These are phyloP conservation scores for Taenioides sp. DNA, from an alignment of 2,797 vertebrate species.

Conservation along the genomic window DNA sequence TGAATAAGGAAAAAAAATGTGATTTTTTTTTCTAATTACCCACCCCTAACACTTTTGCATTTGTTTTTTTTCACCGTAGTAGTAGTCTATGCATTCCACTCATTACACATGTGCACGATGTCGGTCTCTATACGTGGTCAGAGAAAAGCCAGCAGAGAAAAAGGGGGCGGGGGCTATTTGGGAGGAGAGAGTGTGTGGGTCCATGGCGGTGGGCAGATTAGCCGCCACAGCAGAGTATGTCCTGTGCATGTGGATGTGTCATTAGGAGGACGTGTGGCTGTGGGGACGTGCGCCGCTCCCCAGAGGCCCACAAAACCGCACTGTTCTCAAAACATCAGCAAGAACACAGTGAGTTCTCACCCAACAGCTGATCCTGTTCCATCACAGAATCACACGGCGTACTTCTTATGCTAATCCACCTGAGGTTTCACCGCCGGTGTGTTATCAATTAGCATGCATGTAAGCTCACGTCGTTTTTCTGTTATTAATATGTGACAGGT, in stretches of 20 bases:
- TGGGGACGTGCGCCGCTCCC: conserved; percentile 68
- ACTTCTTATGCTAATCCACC: conserved; percentile 39
- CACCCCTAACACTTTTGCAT: no score
- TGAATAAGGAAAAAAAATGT: no score
- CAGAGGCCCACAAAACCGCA: conserved; percentile 73
- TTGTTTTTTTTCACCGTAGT: no score
- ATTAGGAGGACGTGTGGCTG: conserved; percentile 69
- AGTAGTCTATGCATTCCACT: not conserved
- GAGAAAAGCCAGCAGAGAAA: conserved; percentile 20
- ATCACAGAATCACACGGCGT: conserved; percentile 48
- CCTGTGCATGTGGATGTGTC: conserved; percentile 74
- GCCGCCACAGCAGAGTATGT: conserved; percentile 57
- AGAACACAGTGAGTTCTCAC: conserved; percentile 70
- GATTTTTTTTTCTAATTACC: no score
- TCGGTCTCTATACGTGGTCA: conserved; percentile 19
- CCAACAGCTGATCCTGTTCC: conserved; percentile 58
- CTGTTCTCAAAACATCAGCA: conserved; percentile 78
- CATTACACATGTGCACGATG: conserved; percentile 9
- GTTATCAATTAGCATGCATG: conserved; percentile 24
- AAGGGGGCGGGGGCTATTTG: conserved; percentile 12
- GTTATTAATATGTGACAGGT: conserved; percentile 10
- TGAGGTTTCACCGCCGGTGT: conserved; percentile 37
- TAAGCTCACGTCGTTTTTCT: conserved; percentile 14
- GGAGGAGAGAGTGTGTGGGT: conserved; percentile 53
- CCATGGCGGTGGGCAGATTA: conserved; percentile 79